These are phyloP conservation scores for Trachemys scripta DNA, from an alignment of 2,113 vertebrate species.

Conservation along the genomic window DNA sequence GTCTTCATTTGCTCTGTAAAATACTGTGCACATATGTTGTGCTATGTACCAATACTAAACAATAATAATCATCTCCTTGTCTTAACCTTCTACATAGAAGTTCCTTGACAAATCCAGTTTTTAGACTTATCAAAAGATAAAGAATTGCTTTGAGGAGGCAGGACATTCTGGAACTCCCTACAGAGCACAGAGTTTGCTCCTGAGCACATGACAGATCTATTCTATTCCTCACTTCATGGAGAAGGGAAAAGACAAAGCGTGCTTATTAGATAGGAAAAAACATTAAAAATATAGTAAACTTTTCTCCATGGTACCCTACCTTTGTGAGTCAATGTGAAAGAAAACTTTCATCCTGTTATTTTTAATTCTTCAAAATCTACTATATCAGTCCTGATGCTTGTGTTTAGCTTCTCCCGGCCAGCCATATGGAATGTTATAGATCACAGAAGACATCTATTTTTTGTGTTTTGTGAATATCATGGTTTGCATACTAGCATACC, in stretches of 20 bases:
- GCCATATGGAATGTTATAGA: conserved; percentile 48
- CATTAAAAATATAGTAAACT: not conserved
- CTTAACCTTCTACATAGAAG: not conserved
- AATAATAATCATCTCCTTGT: not conserved
- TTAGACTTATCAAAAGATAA: not conserved
- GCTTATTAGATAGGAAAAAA: not conserved
- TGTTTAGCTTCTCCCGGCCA: conserved; percentile 23
- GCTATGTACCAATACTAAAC: not conserved
- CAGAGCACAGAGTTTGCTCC: not conserved
- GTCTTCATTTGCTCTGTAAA: not conserved
- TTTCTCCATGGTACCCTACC: not conserved
- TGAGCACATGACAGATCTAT: not conserved
- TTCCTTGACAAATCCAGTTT: not conserved
- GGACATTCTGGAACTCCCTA: not conserved
- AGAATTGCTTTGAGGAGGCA: not conserved
- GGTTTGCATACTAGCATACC: not conserved
- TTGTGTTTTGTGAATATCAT: not conserved
- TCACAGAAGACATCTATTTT: conserved; percentile 46
- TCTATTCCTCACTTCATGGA: not conserved
- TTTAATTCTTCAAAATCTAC: conserved; percentile 37
- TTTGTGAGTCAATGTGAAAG: conserved; percentile 10
- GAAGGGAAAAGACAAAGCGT: not conserved
- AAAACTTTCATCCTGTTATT: not conserved
- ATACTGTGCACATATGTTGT: not conserved
- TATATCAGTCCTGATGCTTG: not conserved